These are phyloP conservation scores for Cydia fagiglandana DNA, from an alignment of 1,140 invertebrate genomes.

Conservation along the genomic window DNA sequence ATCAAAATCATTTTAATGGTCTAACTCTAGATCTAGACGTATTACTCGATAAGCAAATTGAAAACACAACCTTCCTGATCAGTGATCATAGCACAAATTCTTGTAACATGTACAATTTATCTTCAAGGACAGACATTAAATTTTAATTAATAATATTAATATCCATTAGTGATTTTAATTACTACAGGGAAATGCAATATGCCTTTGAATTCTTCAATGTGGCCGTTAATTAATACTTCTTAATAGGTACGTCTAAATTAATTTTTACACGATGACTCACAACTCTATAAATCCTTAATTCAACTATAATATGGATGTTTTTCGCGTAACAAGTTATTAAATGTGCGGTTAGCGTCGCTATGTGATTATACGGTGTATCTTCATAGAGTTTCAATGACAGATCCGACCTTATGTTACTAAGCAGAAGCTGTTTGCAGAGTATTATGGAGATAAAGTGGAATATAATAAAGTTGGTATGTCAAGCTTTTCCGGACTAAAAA, in stretches of 20 bases:
- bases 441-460: conserved; percentile 45
- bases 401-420: neutral
- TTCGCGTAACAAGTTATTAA: neutral
- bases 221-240: neutral
- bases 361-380: neutral
- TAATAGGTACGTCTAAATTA: neutral
- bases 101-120: neutral
- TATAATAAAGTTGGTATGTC: conserved; percentile 48
- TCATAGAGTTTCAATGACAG: neutral
- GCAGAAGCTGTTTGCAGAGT: conserved; percentile 2
- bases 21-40: no score
- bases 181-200: neutral
- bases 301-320: neutral
- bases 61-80: neutral
- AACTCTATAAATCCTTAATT: neutral
- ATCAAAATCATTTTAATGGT: no score
- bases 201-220: neutral
- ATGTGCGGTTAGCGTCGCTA: neutral
- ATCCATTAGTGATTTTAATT: neutral
- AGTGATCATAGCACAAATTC: neutral
- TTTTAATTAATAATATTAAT: neutral
- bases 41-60: neutral
- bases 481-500: conserved; percentile 52
- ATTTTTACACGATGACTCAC: conserved; percentile 5
- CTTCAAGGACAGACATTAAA: neutral